Percentiles rank a stretch among this genome's conserved stretches.
These are phyloP conservation scores for Numida meleagris DNA, from an alignment of 2,113 vertebrate genomes.

Conservation along the genomic window DNA sequence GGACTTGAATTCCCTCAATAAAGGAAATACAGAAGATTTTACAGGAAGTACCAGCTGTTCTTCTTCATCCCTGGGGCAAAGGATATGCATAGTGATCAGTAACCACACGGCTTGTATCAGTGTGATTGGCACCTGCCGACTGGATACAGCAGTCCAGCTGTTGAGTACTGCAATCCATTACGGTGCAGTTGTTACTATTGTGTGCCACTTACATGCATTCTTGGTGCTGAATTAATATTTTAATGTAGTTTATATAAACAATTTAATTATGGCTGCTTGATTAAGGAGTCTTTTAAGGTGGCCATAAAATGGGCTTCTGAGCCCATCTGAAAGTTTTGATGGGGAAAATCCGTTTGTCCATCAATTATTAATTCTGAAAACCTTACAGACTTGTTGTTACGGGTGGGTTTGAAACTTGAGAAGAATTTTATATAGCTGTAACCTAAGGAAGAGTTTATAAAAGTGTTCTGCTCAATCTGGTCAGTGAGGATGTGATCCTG, in stretches of 20 bases:
- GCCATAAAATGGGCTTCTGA: slow-evolving; percentile 23
- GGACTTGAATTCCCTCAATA: slow-evolving; percentile 54
- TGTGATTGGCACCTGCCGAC: slow-evolving; percentile 45
- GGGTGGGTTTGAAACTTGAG: not conserved
- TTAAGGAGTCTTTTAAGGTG: slow-evolving; percentile 38
- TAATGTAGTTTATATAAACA: not conserved
- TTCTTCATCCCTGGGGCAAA: slow-evolving; percentile 19
- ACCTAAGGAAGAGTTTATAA: not conserved
- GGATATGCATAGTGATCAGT: not conserved
- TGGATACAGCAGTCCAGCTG: slow-evolving; percentile 22
- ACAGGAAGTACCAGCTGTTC: slow-evolving; percentile 62
- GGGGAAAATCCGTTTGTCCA: not conserved
- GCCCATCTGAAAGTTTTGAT: not conserved
- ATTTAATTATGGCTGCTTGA: not conserved
- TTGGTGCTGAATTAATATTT: slow-evolving; percentile 8
- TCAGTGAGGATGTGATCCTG: rapidly evolving
- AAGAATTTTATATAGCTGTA: not conserved
- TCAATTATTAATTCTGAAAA: not conserved
- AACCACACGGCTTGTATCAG: not conserved
- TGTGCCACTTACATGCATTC: not conserved
- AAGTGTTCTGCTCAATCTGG: not conserved
- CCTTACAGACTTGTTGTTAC: not conserved
- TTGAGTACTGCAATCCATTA: slow-evolving; percentile 5
- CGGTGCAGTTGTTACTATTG: slow-evolving; percentile 2
- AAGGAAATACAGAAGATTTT: slow-evolving; percentile 14